Conservation (phyloP, 2,113 vertebrate genomes). For the Gnathonemus longibarbis region DNA sequence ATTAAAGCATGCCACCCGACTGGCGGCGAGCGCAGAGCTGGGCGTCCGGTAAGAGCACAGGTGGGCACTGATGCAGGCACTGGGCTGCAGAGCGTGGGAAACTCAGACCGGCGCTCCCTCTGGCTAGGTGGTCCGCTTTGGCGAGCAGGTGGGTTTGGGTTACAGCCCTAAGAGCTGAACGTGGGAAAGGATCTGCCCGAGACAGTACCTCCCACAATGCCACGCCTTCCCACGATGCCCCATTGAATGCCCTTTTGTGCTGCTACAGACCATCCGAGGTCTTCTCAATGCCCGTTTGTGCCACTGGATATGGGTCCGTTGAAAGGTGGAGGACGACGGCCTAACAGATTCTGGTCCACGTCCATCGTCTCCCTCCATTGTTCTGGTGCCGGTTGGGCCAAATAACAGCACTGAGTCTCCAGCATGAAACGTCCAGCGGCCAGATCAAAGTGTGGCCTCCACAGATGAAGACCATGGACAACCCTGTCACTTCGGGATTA, state of each 20-base stretch:
- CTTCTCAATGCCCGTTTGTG: background rate
- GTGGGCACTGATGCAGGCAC: background rate
- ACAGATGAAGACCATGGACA: background rate
- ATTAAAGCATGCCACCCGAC: background rate
- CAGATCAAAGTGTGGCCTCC: background rate
- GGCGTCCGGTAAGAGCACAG: background rate
- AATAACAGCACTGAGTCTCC: background rate
- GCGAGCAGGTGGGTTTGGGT: background rate
- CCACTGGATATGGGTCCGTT: background rate
- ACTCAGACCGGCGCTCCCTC: background rate
- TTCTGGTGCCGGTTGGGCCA: background rate
- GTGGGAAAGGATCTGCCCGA: background rate
- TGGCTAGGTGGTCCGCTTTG: background rate
- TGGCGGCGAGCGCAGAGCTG: background rate
- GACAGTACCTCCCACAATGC: background rate
- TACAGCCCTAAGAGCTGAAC: background rate
- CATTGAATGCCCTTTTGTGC: constrained; percentile 3
- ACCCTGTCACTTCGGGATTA: no score
- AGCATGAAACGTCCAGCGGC: background rate
- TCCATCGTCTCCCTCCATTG: background rate
- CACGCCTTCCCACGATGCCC: background rate
- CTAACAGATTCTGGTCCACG: background rate
- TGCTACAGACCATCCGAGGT: background rate
- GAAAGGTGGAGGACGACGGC: background rate
- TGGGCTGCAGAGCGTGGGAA: constrained; percentile 15